Conservation (phyloP, 2,888 invertebrate genomes). For the Smittia aterrima region DNA sequence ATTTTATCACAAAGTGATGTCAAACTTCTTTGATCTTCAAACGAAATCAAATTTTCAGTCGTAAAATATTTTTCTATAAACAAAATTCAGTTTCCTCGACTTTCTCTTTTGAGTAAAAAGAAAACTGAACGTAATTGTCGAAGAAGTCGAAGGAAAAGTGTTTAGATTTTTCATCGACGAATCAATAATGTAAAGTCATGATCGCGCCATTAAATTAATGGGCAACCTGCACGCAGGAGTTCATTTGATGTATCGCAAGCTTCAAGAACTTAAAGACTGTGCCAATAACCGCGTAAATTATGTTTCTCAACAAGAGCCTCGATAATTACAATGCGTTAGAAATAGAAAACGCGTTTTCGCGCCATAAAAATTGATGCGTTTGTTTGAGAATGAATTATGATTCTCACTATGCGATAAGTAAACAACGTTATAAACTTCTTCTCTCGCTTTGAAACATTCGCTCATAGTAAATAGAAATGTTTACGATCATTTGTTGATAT, state of each 20-base stretch:
- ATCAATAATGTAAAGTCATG: slow-evolving; percentile 14
- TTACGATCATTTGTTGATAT: no score
- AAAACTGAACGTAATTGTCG: no score
- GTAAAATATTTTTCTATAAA: no score
- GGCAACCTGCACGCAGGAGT: slow-evolving; percentile 13
- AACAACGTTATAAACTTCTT: neutral
- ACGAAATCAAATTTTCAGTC: neutral
- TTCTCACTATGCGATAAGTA: neutral
- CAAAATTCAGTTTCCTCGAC: no score
- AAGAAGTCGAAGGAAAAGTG: no score
- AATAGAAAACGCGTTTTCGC: neutral
- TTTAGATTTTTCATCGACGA: no score
- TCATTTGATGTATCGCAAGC: neutral
- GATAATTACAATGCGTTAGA: neutral
- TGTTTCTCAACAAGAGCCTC: neutral
- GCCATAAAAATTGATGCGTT: neutral
- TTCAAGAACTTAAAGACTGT: no score
- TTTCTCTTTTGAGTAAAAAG: no score
- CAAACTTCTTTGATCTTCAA: neutral
- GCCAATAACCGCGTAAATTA: neutral
- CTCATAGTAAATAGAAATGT: neutral
- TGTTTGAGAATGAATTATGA: neutral
- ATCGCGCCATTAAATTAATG: slow-evolving; percentile 26
- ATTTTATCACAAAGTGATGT: no score
- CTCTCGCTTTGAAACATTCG: no score